A percentile compares a stretch with the other conserved stretches of the same genome.
Conservation (phyloP, 2,113 vertebrate species). For the Bungarus multicinctus region DNA sequence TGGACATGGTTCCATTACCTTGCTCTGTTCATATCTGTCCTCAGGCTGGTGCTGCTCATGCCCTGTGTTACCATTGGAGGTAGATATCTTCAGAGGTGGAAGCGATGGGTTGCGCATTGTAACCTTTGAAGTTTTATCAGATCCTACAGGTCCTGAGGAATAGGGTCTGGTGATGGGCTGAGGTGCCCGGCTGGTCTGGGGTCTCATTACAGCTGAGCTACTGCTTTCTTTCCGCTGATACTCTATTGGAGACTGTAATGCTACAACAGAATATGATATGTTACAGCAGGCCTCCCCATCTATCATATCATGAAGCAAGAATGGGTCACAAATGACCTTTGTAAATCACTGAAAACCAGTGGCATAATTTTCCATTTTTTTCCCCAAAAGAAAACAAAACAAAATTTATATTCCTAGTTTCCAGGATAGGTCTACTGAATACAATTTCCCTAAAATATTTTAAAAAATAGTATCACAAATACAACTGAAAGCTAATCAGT, state of each 20-base stretch:
- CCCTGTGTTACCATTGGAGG: constrained; percentile 89
- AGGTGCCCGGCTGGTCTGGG: constrained; percentile 70
- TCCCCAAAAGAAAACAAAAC: background rate
- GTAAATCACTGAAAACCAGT: background rate
- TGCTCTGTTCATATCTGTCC: constrained; percentile 82
- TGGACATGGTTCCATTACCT: constrained; percentile 63
- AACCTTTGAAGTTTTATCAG: constrained; percentile 81
- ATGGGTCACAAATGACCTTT: background rate
- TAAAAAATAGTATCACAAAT: background rate
- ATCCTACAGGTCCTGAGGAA: constrained; percentile 77
- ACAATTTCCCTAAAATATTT: background rate
- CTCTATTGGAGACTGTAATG: constrained; percentile 93
- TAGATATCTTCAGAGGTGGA: constrained; percentile 85
- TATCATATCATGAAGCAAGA: background rate
- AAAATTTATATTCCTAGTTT: background rate
- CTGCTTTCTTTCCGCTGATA: constrained; percentile 88
- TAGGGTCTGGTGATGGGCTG: constrained; percentile 84
- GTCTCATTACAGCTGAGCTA: constrained; percentile 79
- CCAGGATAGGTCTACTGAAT: background rate
- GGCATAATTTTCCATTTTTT: background rate
- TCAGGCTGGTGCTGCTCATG: constrained; percentile 80
- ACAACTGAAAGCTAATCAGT: background rate
- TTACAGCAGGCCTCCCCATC: constrained; percentile 13
- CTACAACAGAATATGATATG: constrained; percentile 64
- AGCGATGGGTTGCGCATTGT: constrained; percentile 77